Conservation (phyloP, 2,797 vertebrate genomes). For the Odontamblyopus lacepedii region DNA sequence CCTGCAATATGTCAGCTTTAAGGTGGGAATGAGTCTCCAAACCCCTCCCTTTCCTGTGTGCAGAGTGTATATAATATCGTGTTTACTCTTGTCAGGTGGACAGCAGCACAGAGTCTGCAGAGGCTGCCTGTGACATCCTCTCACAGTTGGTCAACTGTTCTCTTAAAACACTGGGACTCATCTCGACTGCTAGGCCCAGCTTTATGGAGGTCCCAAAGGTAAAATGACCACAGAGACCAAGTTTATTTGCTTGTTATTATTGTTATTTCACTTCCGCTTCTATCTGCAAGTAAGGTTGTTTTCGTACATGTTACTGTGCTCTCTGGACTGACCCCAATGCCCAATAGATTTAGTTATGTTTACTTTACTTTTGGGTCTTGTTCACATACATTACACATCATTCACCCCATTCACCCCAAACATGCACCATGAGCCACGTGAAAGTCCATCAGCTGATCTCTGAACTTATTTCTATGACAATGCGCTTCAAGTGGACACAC, state of each 20-base stretch:
- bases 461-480: no score
- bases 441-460: no score
- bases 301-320: background rate
- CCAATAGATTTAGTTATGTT: no score
- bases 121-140: conserved; percentile 96
- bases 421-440: no score
- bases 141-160: conserved; percentile 98
- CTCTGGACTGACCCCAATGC: background rate
- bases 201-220: conserved; percentile 99
- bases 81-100: conserved; percentile 84
- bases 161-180: conserved; percentile 96
- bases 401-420: no score
- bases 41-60: background rate
- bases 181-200: conserved; percentile 96
- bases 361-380: no score
- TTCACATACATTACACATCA: no score
- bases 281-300: background rate
- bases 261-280: background rate
- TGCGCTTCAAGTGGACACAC: no score
- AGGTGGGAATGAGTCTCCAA: conserved; percentile 75
- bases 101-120: conserved; percentile 96
- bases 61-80: background rate
- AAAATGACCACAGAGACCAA: conserved; percentile 26
- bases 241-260: background rate
- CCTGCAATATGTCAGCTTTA: conserved; percentile 98